These are phyloP conservation scores for Telenomus remus DNA, from an alignment of 1,140 invertebrate species.

Conservation along the genomic window DNA sequence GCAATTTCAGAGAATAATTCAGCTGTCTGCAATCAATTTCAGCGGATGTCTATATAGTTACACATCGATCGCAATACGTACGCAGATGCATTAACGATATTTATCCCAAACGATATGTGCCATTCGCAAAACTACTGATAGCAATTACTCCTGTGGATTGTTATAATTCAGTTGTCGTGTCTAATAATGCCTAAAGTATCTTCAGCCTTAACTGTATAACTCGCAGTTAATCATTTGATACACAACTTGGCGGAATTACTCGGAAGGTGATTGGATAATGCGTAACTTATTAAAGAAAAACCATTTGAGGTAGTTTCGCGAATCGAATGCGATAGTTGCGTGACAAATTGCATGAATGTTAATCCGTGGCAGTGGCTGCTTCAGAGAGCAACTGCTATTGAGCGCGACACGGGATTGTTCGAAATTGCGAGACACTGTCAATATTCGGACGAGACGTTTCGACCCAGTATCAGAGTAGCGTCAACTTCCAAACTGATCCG, in stretches of 20 bases:
- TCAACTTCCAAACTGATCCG: constrained; percentile 46
- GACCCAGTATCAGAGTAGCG: constrained; percentile 26
- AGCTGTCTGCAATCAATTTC: neutral
- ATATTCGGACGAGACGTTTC: constrained; percentile 38
- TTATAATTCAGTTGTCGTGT: too few species aligned
- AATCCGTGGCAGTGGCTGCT: constrained; percentile 3
- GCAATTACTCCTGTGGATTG: too few species aligned
- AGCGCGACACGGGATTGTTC: neutral
- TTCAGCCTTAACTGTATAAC: too few species aligned
- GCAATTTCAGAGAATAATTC: neutral
- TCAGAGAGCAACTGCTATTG: constrained; percentile 28
- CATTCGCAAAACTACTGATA: too few species aligned
- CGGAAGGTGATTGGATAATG: neutral
- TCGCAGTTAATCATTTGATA: too few species aligned
- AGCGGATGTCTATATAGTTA: neutral
- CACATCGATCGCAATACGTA: neutral
- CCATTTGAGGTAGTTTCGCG: neutral
- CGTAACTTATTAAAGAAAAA: neutral
- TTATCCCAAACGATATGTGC: neutral
- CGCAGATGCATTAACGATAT: neutral
- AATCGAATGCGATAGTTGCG: too few species aligned
- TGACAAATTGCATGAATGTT: constrained; percentile 15
- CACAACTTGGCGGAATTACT: too few species aligned
- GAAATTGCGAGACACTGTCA: constrained; percentile 33
- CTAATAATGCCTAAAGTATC: neutral